Conservation (phyloP, 1,140 invertebrate species). For the Agrilus planipennis region DNA sequence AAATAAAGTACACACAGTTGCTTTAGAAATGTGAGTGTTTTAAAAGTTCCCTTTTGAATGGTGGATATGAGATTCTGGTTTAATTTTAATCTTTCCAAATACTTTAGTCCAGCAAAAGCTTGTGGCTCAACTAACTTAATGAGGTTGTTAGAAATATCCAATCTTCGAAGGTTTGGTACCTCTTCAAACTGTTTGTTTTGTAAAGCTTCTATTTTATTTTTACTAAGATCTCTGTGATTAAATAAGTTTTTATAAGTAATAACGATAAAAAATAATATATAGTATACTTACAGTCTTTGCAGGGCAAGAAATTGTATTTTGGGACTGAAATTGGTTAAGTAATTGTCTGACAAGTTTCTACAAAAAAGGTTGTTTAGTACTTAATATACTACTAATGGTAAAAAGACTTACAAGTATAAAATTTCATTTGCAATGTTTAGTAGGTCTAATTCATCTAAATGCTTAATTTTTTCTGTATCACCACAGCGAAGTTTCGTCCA, state of each 20-base stretch:
- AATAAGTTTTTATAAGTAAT: conserved; percentile 9
- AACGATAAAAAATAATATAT: not conserved
- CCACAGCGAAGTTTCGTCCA: conserved; percentile 37
- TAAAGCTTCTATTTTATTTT: conserved; percentile 63
- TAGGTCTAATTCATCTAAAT: conserved; percentile 36
- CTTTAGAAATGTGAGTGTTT: conserved; percentile 49
- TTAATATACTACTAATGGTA: conserved; percentile 9
- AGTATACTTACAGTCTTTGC: conserved; percentile 31
- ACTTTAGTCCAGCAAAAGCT: conserved; percentile 48
- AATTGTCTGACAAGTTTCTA: conserved; percentile 31
- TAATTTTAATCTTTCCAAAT: conserved; percentile 52
- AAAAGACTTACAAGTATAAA: conserved; percentile 33
- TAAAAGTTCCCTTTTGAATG: conserved; percentile 54
- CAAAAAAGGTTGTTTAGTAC: conserved; percentile 15
- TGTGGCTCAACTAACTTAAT: conserved; percentile 49
- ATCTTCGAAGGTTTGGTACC: conserved; percentile 50
- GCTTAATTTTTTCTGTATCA: conserved; percentile 27
- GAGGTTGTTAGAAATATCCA: conserved; percentile 56
- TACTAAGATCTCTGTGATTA: conserved; percentile 55
- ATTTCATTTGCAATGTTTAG: conserved; percentile 34
- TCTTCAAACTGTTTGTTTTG: conserved; percentile 61
- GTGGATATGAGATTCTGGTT: conserved; percentile 56
- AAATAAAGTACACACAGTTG: conserved; percentile 49
- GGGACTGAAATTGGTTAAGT: conserved; percentile 24
- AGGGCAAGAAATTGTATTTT: conserved; percentile 29